These are phyloP conservation scores for Luffia ferchaultella DNA, from an alignment of 2,888 invertebrate genomes.

Conservation along the genomic window DNA sequence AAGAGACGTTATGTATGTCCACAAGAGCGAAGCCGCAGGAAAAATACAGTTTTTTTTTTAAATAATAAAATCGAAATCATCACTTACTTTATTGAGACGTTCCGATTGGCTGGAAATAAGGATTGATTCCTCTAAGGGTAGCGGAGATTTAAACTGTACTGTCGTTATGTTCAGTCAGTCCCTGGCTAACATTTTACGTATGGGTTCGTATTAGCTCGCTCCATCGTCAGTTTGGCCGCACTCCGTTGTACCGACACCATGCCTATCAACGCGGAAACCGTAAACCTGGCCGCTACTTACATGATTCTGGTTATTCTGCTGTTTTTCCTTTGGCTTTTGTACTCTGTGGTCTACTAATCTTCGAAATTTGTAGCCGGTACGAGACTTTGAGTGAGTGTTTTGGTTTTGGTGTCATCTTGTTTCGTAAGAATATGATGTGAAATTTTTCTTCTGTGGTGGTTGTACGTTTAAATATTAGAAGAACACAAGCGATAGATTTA, in stretches of 20 bases:
- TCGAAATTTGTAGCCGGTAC: background rate
- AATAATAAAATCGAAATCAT: no score
- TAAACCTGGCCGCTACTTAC: constrained; percentile 75
- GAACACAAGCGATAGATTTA: background rate
- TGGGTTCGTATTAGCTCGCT: background rate
- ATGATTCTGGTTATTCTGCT: constrained; percentile 72
- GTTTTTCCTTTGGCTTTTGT: constrained; percentile 72
- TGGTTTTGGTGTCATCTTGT: background rate
- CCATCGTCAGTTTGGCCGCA: constrained; percentile 10
- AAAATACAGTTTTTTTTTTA: no score
- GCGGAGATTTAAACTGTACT: no score
- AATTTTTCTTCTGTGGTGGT: background rate
- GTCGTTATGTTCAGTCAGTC: constrained; percentile 37
- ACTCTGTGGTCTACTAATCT: constrained; percentile 62
- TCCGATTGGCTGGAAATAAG: no score
- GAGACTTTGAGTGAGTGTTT: background rate
- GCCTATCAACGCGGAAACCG: constrained; percentile 68
- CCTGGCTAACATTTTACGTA: constrained; percentile 25
- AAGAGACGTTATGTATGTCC: no score
- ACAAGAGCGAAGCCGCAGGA: no score
- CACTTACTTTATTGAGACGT: no score
- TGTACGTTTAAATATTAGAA: background rate
- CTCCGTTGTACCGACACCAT: constrained; percentile 31
- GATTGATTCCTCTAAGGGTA: no score
- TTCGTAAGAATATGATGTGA: background rate